Conservation (phyloP, 2,888 invertebrate species). For the Empis stercorea region DNA sequence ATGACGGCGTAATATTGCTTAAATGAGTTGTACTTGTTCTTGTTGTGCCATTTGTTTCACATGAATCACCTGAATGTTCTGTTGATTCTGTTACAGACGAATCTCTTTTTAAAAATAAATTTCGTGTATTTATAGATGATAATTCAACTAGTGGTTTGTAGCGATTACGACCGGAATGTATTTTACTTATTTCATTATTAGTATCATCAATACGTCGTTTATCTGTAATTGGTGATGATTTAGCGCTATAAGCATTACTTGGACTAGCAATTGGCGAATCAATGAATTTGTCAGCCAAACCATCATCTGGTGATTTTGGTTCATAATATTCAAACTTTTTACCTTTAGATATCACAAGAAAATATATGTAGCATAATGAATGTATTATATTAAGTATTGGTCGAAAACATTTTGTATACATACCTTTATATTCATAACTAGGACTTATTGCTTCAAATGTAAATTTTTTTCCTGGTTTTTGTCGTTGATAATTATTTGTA, state of each 20-base stretch:
- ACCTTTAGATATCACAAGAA: constrained; percentile 7
- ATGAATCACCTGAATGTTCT: constrained; percentile 31
- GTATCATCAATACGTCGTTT: constrained; percentile 1
- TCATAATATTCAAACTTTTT: constrained; percentile 34
- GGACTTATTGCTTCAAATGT: constrained; percentile 40
- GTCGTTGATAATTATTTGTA: constrained; percentile 26
- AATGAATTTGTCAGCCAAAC: constrained; percentile 7
- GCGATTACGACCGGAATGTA: neutral
- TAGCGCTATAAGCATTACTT: neutral
- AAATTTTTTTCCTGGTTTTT: constrained; percentile 45
- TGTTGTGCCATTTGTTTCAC: constrained; percentile 26
- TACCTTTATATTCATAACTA: constrained; percentile 14
- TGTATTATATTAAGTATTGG: too few relatives aligned
- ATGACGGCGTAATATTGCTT: neutral
- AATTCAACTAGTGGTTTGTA: constrained; percentile 7
- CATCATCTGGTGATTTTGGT: constrained; percentile 29
- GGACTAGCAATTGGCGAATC: neutral
- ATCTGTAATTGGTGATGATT: neutral
- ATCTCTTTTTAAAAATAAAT: constrained; percentile 25
- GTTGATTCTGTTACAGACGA: constrained; percentile 34
- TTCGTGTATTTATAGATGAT: constrained; percentile 3
- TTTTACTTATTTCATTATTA: neutral
- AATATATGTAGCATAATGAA: too few relatives aligned
- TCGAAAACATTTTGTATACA: too few relatives aligned
- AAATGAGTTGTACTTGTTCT: constrained; percentile 24